A percentile compares a stretch with the other conserved stretches of the same genome.
Conservation (phyloP, 2,113 vertebrate genomes). For the Hyperopisus bebe region DNA sequence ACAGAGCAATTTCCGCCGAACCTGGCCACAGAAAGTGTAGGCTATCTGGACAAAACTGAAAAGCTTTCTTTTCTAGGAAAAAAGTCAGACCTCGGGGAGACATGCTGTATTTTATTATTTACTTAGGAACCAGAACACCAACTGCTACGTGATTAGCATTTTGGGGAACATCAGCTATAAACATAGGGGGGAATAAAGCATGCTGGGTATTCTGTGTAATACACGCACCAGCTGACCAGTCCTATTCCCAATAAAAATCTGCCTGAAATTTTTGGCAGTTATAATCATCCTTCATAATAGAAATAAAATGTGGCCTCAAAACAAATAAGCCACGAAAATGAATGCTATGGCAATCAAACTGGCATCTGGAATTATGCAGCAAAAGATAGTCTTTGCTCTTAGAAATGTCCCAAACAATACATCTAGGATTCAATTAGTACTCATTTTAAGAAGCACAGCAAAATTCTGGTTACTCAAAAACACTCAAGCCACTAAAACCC, state of each 20-base stretch:
- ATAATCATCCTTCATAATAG: background rate
- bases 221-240: background rate
- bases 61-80: background rate
- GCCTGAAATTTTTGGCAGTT: background rate
- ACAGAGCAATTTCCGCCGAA: background rate
- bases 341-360: background rate
- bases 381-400: background rate
- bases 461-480: background rate
- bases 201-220: background rate
- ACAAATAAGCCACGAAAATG: background rate
- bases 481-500: background rate
- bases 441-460: background rate
- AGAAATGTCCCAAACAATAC: background rate
- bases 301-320: background rate
- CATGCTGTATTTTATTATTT: background rate
- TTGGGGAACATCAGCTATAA: background rate
- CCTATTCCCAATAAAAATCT: background rate
- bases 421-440: background rate
- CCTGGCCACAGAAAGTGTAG: background rate
- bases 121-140: background rate
- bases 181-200: background rate
- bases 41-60: background rate
- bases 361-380: background rate
- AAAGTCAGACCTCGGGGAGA: background rate
- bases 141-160: background rate